Evolutionary conservation across 2,888 invertebrate genomes (phyloP).

Genomic region (Tinea pellionella): DNA sequence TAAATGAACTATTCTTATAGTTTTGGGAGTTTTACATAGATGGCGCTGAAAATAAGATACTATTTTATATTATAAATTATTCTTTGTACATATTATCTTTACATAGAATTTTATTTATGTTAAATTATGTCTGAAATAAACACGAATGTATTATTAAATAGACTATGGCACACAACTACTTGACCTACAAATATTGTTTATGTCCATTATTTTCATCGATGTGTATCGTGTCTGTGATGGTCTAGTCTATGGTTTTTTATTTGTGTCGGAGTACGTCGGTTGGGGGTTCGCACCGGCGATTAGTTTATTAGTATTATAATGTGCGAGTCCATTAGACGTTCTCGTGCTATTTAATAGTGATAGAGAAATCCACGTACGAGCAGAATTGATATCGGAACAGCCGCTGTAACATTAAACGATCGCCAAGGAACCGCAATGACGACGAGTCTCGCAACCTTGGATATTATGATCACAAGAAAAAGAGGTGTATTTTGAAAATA

Average conservation of each 20-base stretch:
- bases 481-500: slow-evolving; percentile 65
- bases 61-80: too few species aligned
- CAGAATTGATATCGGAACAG: neutral
- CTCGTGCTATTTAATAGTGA: slow-evolving; percentile 40
- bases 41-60: too few species aligned
- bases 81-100: too few species aligned
- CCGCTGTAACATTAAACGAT: neutral
- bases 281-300: slow-evolving; percentile 49
- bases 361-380: slow-evolving; percentile 25
- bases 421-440: slow-evolving; percentile 44
- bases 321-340: slow-evolving; percentile 47
- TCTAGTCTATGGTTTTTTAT: slow-evolving; percentile 44
- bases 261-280: slow-evolving; percentile 59
- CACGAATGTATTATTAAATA: too few species aligned
- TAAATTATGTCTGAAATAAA: too few species aligned
- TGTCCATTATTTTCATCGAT: too few species aligned
- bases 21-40: too few species aligned
- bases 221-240: neutral
- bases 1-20: too few species aligned
- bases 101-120: too few species aligned
- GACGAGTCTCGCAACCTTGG: slow-evolving; percentile 65
- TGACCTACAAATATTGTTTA: too few species aligned
- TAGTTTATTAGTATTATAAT: slow-evolving; percentile 63
- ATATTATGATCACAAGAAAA: slow-evolving; percentile 67
- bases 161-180: too few species aligned